phyloP scores from a whole-genome alignment of 1,140 invertebrate species.

The Hetaerina americana region DNA sequence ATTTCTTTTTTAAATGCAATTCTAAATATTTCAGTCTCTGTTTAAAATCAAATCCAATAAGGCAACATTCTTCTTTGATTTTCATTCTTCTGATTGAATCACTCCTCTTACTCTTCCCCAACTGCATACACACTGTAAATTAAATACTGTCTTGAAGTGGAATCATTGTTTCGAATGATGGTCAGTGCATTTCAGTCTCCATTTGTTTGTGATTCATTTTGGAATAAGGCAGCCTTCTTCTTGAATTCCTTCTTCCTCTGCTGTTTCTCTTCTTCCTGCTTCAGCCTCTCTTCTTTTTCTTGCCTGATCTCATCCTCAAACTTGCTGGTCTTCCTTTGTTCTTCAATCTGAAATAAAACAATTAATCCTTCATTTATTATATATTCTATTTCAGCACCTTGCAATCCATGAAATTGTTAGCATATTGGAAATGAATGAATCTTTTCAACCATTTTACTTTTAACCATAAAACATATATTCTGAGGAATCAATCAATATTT shows the following conservation, averaged over 20 bases:
- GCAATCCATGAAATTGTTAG: neutral
- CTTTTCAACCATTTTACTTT: neutral
- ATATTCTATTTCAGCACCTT: neutral
- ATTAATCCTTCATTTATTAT: neutral
- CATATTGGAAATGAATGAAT: neutral
- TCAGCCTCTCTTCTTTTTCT: conserved; percentile 71
- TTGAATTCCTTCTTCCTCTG: conserved; percentile 60
- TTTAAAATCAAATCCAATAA: too few relatives aligned
- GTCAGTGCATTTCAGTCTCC: too few relatives aligned
- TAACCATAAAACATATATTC: neutral
- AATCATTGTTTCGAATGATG: too few relatives aligned
- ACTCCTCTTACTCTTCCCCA: too few relatives aligned
- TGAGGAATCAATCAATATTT: neutral
- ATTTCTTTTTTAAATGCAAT: too few relatives aligned
- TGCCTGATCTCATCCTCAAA: conserved; percentile 76
- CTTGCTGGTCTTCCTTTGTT: conserved; percentile 61
- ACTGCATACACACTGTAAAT: too few relatives aligned
- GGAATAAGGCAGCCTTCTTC: conserved; percentile 69
- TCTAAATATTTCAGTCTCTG: too few relatives aligned
- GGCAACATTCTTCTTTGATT: too few relatives aligned
- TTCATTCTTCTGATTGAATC: too few relatives aligned
- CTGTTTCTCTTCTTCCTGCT: conserved; percentile 64
- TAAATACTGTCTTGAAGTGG: too few relatives aligned
- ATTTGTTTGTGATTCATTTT: conserved; percentile 14
- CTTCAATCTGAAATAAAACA: conserved; percentile 51